Base-by-base conservation (phyloP, 2,113 vertebrate genomes). In the Uria lomvia region DNA sequence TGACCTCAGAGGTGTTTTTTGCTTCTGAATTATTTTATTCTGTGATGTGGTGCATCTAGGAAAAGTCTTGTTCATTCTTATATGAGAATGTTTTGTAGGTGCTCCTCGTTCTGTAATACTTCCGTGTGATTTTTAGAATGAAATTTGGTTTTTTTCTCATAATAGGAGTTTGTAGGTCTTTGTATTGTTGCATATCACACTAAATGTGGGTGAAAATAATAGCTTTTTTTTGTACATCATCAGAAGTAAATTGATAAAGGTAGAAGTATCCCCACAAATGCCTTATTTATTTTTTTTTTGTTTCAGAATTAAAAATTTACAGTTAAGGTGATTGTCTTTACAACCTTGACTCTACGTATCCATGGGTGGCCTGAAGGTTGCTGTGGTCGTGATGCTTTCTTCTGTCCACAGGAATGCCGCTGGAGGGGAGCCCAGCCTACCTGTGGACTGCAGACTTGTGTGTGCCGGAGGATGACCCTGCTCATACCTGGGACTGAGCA, bases 21-120 rank as follows among this genome's bases (percentile, higher is more conserved):
- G 86, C 15, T 85, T 92, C 36, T 89, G 66, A 78, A 87, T 50
- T 89, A n/a, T 27, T 95, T 95, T 86, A 52, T 81, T 89, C 34
- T 84, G 16, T 94, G 36, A 66, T 80, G 38, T 56, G 20, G 32
- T 86, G 43, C 40, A 26, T 78, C 40, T 89, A 17, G 12, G 17
- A 83, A 73, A 71, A 47, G 49, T 45, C 42, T 60, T 74, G 8
- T 42, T 86, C 56, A 15, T 89, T 84, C 5, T 24, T 83, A 34
- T 7, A 22, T 50, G 55, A 18, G 50, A 66, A 17, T 56, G 27
- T 81, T 78, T 79, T 78, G 14, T 52, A 73, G 49, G 15, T 86
- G 17, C 32, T 79, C 6, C 9, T 59, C 15, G 79, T 92, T 68
- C 50, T 67, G 3, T 13, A 50, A 4, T 38, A 32, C 5, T 43